Base-by-base conservation (phyloP, 1,140 invertebrate species). In the Bathynomus jamesi region DNA sequence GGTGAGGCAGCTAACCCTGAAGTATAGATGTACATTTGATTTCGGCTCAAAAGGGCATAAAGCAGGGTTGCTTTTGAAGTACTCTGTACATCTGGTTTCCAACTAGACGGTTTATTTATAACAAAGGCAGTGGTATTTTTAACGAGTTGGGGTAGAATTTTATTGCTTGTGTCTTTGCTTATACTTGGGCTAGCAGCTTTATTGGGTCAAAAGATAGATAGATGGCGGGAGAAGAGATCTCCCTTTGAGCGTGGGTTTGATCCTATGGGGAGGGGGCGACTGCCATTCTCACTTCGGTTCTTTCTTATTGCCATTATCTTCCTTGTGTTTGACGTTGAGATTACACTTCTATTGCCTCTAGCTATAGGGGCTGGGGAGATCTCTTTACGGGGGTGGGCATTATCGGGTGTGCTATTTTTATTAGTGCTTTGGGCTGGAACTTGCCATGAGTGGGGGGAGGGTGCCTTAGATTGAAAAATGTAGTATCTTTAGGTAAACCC, bases 1-100 rank as follows among this genome's bases (percentile, higher is more conserved):
- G 87, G 86, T 89, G 86, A 86, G 83, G 84, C 78, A 83, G 72
- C n/a, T n/a, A n/a, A n/a, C n/a, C n/a, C n/a, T n/a, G n/a, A n/a
- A n/a, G n/a, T n/a, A n/a, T n/a, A 11, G 78, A 79, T 69, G 72
- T 78, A 82, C 87, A 85, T 85, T 85, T 28, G 28, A 7, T 65
- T 28, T 28, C 27, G 63, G 7, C 21, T 11, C 30, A 28, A 65
- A 65, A 65, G 30, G 27, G 17, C 84, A 85, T 86, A 87, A 87
- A 81, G 87, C 87, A 87, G 87, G 81, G 80, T 79, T 86, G 83
- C 87, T 89, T 85, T 86, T 83, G 84, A 88, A 82, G 87, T n/a
- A n/a, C n/a, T n/a, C n/a, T n/a, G n/a, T n/a, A n/a, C n/a, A n/a
- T n/a, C n/a, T n/a, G n/a, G n/a, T 79, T 88, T 87, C 85, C 86